Base-by-base conservation (phyloP, 2,113 vertebrate species). In the Neotoma lepida region DNA sequence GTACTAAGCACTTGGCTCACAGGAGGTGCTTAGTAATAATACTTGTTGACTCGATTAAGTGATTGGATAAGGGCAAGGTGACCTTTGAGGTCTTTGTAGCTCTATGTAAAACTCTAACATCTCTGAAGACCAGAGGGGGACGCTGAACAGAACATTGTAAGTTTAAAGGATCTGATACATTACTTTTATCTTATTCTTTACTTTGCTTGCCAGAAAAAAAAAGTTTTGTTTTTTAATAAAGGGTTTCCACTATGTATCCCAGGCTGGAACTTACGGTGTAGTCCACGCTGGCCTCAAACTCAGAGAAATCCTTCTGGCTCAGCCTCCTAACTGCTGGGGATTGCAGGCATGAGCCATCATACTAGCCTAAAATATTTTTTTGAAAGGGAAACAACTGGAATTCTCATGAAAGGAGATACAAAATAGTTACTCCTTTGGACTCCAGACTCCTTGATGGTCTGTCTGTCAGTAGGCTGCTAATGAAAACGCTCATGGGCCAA, bases 381-480 rank as follows among this genome's bases (percentile, higher is more conserved):
- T 71, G 22, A 9, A 54, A 35, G 93, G 90, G 22, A 70, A 87
- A 95, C 70, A 68, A 64, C 44, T 89, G 26, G 35, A 92, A 76
- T 89, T 95, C 97, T 96, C 51, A 61, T 91, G 58, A 28, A 33
- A 41, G 95, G 51, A 92, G 26, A 76, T 35, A 64, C 14, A 64
- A 90, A 51, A 74, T 12, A 66, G 56, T 84, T 88, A 78, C 7
- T 84, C 66, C 35, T 84, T 93, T 81, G 26, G 76, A 91, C 18
- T 91, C 88, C 35, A 91, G 17, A 68, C 0, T 90, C 54, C 56
- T 94, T 93, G 77, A 24, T 24, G n/a, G 49, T 81, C 17, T 87
- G 84, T 95, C 94, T 97, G 86, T 96, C 96, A 96, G 54, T 70
- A 88, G 71, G 64, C 35, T 95, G 86, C 89, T 97, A 95, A 97